Percentiles rank a stretch among this genome's conserved stretches.
Evolutionary conservation across 2,113 vertebrate species (phyloP).

Genomic region (Poicephalus gulielmi): DNA sequence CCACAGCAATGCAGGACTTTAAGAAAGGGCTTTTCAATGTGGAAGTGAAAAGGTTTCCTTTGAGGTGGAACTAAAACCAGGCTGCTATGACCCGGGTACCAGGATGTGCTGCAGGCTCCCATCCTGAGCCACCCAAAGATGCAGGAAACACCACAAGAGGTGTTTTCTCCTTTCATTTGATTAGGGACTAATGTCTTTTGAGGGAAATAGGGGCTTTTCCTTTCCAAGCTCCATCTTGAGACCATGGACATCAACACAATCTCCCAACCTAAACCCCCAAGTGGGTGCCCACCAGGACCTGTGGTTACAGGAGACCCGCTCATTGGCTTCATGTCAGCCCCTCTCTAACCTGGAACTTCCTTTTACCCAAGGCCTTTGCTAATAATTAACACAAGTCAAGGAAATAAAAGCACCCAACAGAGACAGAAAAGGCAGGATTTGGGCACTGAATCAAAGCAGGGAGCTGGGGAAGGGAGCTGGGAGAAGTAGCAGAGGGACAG

Average conservation of each 20-base stretch:
- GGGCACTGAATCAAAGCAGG: neutral
- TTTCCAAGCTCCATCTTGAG: neutral
- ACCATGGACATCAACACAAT: neutral
- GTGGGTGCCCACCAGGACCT: neutral
- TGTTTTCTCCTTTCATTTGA: neutral
- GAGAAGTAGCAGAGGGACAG: neutral
- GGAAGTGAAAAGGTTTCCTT: neutral
- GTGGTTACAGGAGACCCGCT: neutral
- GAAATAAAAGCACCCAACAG: neutral
- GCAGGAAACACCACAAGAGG: neutral
- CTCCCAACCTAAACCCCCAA: neutral
- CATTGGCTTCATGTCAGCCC: accelerated
- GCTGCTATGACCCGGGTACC: neutral
- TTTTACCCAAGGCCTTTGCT: neutral
- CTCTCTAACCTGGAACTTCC: neutral
- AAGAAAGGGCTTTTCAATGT: neutral
- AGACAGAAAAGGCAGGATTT: neutral
- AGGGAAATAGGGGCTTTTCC: neutral
- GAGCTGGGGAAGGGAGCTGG: neutral
- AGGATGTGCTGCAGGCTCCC: neutral
- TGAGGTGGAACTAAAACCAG: neutral
- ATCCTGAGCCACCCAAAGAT: neutral
- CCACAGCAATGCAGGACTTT: neutral
- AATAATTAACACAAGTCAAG: neutral
- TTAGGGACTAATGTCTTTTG: accelerated